These are phyloP conservation scores for Falco biarmicus DNA, from an alignment of 2,797 vertebrate species.

Conservation along the genomic window DNA sequence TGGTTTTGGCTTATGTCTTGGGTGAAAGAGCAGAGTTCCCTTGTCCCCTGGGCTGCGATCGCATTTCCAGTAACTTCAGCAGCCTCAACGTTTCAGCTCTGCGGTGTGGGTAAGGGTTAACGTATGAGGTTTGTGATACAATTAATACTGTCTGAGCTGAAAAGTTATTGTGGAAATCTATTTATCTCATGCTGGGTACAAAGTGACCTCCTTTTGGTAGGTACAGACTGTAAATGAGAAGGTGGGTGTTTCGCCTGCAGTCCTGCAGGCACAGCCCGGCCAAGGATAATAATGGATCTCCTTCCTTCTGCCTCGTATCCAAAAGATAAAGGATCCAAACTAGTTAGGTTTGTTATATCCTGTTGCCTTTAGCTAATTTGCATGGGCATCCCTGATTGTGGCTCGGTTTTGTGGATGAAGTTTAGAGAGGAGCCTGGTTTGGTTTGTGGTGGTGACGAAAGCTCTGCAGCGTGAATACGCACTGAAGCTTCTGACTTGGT, in stretches of 20 bases:
- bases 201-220: not conserved
- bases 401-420: not conserved
- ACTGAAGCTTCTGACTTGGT: accelerated
- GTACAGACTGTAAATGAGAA: not conserved
- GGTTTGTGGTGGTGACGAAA: accelerated
- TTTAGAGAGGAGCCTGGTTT: not conserved
- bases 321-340: not conserved
- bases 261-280: not conserved
- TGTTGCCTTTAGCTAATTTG: not conserved
- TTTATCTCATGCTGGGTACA: not conserved
- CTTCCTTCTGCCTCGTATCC: not conserved
- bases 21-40: not conserved
- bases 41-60: not conserved
- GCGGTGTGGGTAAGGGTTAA: not conserved
- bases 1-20: not conserved
- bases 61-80: not conserved
- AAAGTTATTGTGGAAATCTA: not conserved
- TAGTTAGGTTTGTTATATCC: not conserved
- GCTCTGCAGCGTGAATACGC: not conserved
- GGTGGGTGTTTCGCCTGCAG: accelerated
- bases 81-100: not conserved
- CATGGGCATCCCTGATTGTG: accelerated
- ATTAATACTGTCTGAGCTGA: not conserved
- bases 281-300: accelerated
- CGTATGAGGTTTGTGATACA: accelerated